These are phyloP conservation scores for Champsocephalus esox DNA, from an alignment of 2,797 vertebrate genomes.

Conservation along the genomic window DNA sequence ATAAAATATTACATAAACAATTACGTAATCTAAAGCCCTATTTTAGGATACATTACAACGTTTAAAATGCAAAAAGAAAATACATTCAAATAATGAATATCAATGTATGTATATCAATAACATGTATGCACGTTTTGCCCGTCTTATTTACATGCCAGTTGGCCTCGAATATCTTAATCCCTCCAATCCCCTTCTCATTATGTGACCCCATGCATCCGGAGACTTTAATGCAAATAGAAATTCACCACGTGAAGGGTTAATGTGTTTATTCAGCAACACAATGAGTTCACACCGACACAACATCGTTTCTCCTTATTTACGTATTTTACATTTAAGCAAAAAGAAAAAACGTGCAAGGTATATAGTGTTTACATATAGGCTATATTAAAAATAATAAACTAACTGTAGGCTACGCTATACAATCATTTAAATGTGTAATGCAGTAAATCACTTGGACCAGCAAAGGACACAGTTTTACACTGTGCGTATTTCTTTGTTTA, in stretches of 20 bases:
- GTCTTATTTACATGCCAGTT: slow-evolving; percentile 4
- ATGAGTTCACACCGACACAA: slow-evolving; percentile 5
- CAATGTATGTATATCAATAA: not conserved
- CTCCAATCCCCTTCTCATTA: slow-evolving; percentile 14
- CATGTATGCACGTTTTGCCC: not conserved
- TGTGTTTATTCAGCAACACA: slow-evolving; percentile 8
- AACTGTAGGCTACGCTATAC: not conserved
- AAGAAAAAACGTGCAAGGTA: not conserved
- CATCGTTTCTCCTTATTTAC: not conserved
- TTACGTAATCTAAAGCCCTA: not conserved
- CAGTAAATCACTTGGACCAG: not conserved
- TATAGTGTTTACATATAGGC: no score
- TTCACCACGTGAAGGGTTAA: slow-evolving; percentile 30
- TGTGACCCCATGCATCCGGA: slow-evolving; percentile 18
- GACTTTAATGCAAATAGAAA: slow-evolving; percentile 44
- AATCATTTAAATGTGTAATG: not conserved
- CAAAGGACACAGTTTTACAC: not conserved
- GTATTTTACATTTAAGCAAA: not conserved
- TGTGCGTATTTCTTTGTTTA: slow-evolving; percentile 36
- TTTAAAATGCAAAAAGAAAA: not conserved
- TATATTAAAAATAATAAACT: not conserved
- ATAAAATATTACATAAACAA: no score
- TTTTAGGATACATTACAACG: not conserved
- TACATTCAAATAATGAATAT: no score
- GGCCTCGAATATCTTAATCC: slow-evolving; percentile 27